Conservation (phyloP, 2,888 invertebrate species). For the Chymomyza caudatula region DNA sequence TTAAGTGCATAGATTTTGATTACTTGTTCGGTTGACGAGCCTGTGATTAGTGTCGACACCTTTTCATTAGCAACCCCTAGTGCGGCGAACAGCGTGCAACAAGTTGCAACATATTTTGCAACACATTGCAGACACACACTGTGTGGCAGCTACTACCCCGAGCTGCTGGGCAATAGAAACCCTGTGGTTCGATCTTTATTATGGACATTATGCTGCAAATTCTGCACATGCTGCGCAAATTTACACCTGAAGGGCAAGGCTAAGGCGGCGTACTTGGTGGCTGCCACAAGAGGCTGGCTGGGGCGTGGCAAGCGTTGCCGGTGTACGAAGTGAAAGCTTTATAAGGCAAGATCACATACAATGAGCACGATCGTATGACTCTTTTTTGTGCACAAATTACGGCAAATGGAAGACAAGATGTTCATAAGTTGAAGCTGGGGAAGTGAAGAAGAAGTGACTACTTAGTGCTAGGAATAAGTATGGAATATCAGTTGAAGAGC, state of each 20-base stretch:
- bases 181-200: conserved; percentile 36
- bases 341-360: too few relatives aligned
- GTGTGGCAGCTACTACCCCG: too few relatives aligned
- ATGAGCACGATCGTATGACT: too few relatives aligned
- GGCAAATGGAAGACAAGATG: neutral
- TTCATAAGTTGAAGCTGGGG: too few relatives aligned
- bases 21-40: conserved; percentile 46
- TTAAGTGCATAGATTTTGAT: conserved; percentile 42
- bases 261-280: conserved; percentile 1
- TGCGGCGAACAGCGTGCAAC: conserved; percentile 36
- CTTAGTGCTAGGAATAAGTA: too few relatives aligned
- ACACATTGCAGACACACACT: neutral
- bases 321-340: neutral
- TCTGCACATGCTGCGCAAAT: conserved; percentile 49
- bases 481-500: too few relatives aligned
- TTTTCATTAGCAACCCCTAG: conserved; percentile 30
- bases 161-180: conserved; percentile 27
- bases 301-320: neutral
- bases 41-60: conserved; percentile 52
- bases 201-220: neutral
- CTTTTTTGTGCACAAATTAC: too few relatives aligned
- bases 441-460: too few relatives aligned
- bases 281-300: conserved; percentile 23
- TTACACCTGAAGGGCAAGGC: conserved; percentile 53
- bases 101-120: conserved; percentile 49